phyloP scores from a whole-genome alignment of 2,797 vertebrate genomes.

The Cynopterus sphinx region DNA sequence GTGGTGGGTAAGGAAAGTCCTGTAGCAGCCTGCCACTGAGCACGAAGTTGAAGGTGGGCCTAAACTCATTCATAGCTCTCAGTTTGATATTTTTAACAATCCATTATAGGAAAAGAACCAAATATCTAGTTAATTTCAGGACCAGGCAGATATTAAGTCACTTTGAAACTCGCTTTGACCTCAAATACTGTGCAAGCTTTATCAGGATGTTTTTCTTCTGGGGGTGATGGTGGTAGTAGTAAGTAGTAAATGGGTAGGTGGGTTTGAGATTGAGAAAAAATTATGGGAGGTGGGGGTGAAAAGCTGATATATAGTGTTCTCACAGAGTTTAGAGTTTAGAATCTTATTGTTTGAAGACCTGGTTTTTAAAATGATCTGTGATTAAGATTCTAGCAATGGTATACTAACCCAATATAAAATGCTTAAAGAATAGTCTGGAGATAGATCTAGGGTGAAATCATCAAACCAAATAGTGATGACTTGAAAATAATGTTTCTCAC shows the following conservation, averaged over 20 bases:
- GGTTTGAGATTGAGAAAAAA: not conserved
- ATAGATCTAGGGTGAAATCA: not conserved
- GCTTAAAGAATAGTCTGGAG: not conserved
- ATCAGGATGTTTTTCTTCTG: not conserved
- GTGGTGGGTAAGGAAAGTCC: not conserved
- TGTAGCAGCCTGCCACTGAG: not conserved
- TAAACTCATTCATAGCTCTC: not conserved
- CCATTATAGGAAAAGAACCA: conserved; percentile 36
- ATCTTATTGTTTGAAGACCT: not conserved
- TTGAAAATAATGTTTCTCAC: not conserved
- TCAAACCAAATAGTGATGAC: not conserved
- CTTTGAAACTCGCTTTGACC: conserved; percentile 26
- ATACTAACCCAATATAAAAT: not conserved
- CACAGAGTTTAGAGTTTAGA: not conserved
- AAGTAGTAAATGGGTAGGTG: not conserved
- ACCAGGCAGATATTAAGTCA: conserved; percentile 18
- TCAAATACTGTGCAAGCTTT: conserved; percentile 20
- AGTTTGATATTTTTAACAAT: conserved; percentile 46
- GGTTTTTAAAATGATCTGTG: not conserved
- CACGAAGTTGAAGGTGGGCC: not conserved
- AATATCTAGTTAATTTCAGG: conserved; percentile 49
- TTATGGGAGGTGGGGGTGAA: not conserved
- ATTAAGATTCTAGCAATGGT: not conserved
- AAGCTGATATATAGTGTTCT: not conserved
- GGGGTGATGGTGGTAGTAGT: not conserved